A percentile compares a stretch with the other conserved stretches of the same genome.
Evolutionary conservation across 1,140 invertebrate species (phyloP).

Genomic region (Drosophila biarmipes): DNA sequence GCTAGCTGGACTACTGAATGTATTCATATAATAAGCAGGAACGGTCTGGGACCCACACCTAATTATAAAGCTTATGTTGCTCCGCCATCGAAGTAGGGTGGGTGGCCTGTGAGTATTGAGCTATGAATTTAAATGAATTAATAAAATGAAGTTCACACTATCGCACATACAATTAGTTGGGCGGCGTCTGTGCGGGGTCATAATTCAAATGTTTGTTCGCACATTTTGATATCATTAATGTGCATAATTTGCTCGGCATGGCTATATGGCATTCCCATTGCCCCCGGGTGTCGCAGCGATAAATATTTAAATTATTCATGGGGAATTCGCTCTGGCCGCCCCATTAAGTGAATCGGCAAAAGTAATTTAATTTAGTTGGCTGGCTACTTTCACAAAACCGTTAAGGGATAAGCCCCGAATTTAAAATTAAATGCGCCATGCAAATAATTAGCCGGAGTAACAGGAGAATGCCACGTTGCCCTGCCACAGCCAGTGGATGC

Average conservation of each 20-base stretch:
- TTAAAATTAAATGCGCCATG: slow-evolving; percentile 1
- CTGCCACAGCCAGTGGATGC: slow-evolving; percentile 33
- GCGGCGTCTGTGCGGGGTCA: slow-evolving; percentile 32
- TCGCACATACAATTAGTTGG: slow-evolving; percentile 46
- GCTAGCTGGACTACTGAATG: slow-evolving; percentile 7
- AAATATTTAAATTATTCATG: slow-evolving; percentile 53
- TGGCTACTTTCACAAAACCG: slow-evolving; percentile 13
- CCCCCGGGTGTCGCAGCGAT: slow-evolving; percentile 12
- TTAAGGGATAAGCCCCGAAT: neutral
- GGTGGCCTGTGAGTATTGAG: slow-evolving; percentile 49
- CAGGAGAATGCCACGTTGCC: slow-evolving; percentile 36
- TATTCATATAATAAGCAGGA: slow-evolving; percentile 7
- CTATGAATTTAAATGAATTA: slow-evolving; percentile 82
- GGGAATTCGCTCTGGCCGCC: slow-evolving; percentile 17
- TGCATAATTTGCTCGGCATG: slow-evolving; percentile 56
- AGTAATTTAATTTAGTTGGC: slow-evolving; percentile 43
- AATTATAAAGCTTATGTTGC: slow-evolving; percentile 66
- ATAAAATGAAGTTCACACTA: slow-evolving; percentile 72
- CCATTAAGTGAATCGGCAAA: slow-evolving; percentile 28
- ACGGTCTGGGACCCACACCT: slow-evolving; percentile 57
- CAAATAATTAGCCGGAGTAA: slow-evolving; percentile 14
- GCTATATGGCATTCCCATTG: slow-evolving; percentile 34
- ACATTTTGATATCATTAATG: slow-evolving; percentile 79
- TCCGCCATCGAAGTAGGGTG: slow-evolving; percentile 56
- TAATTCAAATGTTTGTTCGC: slow-evolving; percentile 75